Base-by-base conservation (phyloP, 2,113 vertebrate species). In the Pedetes capensis region DNA sequence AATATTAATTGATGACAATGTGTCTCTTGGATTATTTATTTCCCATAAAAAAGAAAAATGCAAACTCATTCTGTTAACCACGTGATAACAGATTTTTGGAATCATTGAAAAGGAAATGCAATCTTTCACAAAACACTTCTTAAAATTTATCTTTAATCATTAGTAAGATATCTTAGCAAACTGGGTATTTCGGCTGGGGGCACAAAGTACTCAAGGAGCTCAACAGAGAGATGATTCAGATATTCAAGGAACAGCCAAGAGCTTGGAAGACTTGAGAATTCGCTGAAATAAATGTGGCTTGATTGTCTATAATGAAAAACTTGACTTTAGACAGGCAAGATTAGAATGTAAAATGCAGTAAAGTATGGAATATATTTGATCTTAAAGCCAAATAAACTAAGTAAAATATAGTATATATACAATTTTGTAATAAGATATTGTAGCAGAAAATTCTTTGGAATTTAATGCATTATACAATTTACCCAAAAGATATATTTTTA, bases 11-110 rank as follows among this genome's bases (percentile, higher is more conserved):
- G 39, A 23, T 81, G 42, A 29, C 68, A 51, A 12, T 32, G 2
- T 3, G 32, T 78, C 12, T 78, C 44, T 82, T 88, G n/a, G 32
- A 57, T 69, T 89, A 89, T 85, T 93, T 11, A 74, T 51, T 89
- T 91, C 49, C 44, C 37, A 13, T 37, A 81, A 94, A 68, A n/a
- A 90, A 84, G 59, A 47, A 93, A 86, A 74, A 18, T 10, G 16
- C 11, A 51, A 75, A 66, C 23, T 90, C 37, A 72, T 76, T 85
- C 34, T 78, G 5, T 72, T 39, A 93, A 90, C 8, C 8, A 59
- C 10, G 68, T 42, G 61, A 68, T 95, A 80, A 80, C 14, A 86
- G 34, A 92, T 72, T 85, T 89, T 95, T 95, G 59, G 76, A 94
- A 95, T 44, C 37, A 74, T 4, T 7, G 72, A 22, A 87, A 92